Evolutionary conservation across 2,113 vertebrate genomes (phyloP).

Genomic region (Macquaria australasica): DNA sequence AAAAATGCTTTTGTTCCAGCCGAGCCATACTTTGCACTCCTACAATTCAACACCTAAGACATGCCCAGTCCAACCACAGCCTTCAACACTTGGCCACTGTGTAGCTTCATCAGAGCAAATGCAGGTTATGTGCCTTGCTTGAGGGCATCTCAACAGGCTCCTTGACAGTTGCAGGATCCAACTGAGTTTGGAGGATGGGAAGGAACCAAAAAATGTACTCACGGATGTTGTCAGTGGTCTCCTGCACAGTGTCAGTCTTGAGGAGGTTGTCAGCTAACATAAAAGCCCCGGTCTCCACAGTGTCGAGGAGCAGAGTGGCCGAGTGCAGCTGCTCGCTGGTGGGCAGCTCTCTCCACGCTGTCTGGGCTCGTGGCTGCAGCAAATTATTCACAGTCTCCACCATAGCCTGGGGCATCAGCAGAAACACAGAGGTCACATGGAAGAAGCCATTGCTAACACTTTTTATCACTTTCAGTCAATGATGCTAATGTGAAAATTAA

Average conservation of each 20-base stretch:
- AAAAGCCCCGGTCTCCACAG: conserved; percentile 96
- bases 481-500: conserved; percentile 23
- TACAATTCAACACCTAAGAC: not conserved
- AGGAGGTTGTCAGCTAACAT: conserved; percentile 99
- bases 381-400: conserved; percentile 99
- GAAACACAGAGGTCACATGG: conserved; percentile 57
- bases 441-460: conserved; percentile 29
- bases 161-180: conserved; percentile 19
- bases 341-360: conserved; percentile 93
- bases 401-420: conserved; percentile 90
- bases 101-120: conserved; percentile 27
- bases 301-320: conserved; percentile 96
- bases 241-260: conserved; percentile 97
- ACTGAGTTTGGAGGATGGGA: conserved; percentile 19
- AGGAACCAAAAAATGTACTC: conserved; percentile 78
- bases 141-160: conserved; percentile 44
- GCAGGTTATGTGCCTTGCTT: conserved; percentile 50
- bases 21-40: not conserved
- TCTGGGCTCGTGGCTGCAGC: conserved; percentile 92
- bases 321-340: conserved; percentile 93
- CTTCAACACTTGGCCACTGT: conserved; percentile 13
- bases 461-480: conserved; percentile 37
- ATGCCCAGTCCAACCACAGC: not conserved
- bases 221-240: conserved; percentile 98
- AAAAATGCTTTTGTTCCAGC: not conserved